phyloP scores from a whole-genome alignment of 2,797 vertebrate species.

The Lophura swinhoii region DNA sequence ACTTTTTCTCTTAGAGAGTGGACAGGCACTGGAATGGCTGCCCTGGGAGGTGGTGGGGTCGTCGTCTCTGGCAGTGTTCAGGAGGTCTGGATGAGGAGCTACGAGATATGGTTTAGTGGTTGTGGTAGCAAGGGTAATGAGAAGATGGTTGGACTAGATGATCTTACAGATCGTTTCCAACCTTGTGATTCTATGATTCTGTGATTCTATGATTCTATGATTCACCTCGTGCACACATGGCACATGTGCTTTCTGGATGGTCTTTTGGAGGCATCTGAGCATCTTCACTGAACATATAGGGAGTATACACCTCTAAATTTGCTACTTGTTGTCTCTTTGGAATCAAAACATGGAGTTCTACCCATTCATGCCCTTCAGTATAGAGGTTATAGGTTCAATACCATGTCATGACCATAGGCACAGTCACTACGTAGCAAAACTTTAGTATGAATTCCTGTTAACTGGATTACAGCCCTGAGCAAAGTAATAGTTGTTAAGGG shows the following conservation, averaged over 20 bases:
- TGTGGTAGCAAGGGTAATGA: no score
- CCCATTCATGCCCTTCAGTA: neutral
- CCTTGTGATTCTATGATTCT: no score
- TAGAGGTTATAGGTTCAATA: neutral
- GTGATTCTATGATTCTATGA: no score
- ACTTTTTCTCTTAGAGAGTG: no score
- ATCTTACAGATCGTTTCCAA: no score
- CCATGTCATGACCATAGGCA: neutral
- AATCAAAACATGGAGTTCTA: neutral
- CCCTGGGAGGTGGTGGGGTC: no score
- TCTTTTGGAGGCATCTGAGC: neutral
- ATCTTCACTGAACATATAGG: neutral
- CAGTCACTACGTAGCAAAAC: neutral
- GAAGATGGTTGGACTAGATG: no score
- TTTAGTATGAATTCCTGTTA: constrained; percentile 37
- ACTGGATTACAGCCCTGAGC: constrained; percentile 37
- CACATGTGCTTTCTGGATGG: neutral
- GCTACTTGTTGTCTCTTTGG: neutral
- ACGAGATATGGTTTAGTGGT: no score
- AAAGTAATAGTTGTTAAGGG: constrained; percentile 2
- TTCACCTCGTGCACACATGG: neutral
- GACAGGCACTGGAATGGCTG: no score
- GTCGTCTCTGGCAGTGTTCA: no score
- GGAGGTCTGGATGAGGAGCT: no score
- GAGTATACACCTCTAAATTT: neutral